phyloP scores from a whole-genome alignment of 2,797 vertebrate species.

The Ctenochaetus hawaiiensis region DNA sequence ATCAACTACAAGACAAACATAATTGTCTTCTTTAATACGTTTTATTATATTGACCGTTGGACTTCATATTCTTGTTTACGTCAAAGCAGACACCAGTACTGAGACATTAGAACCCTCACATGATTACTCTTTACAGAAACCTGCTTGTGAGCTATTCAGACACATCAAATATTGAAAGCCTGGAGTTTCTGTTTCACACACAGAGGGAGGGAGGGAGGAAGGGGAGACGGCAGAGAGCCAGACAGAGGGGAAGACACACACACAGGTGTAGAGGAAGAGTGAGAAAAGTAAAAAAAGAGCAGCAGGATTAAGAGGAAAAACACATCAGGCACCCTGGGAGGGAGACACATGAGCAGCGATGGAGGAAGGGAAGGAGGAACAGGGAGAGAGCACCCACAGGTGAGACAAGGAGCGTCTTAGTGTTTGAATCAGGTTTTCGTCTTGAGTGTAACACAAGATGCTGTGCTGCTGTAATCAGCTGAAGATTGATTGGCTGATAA shows the following conservation, averaged over 20 bases:
- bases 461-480: slow-evolving; percentile 43
- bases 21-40: neutral
- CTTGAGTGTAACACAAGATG: slow-evolving; percentile 64
- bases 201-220: slow-evolving; percentile 15
- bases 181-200: slow-evolving; percentile 85
- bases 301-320: slow-evolving; percentile 54
- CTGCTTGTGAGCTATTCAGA: slow-evolving; percentile 87
- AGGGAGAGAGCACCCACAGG: slow-evolving; percentile 60
- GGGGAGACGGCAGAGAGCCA: slow-evolving; percentile 28
- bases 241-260: slow-evolving; percentile 12
- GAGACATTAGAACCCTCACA: slow-evolving; percentile 73
- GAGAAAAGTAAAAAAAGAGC: slow-evolving; percentile 36
- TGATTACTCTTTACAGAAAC: slow-evolving; percentile 83
- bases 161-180: slow-evolving; percentile 87
- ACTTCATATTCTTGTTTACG: slow-evolving; percentile 34
- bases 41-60: neutral
- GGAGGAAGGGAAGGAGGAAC: slow-evolving; percentile 78
- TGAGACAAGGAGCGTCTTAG: slow-evolving; percentile 57
- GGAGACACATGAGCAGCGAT: slow-evolving; percentile 61
- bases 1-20: neutral
- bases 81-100: slow-evolving; percentile 52
- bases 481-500: slow-evolving; percentile 70
- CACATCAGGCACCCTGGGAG: slow-evolving; percentile 62
- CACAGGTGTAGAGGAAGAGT: slow-evolving; percentile 22
- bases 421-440: slow-evolving; percentile 44